A percentile compares a stretch with the other conserved stretches of the same genome.
These are phyloP conservation scores for Dipodomys stephensi DNA, from an alignment of 2,113 vertebrate genomes.

Conservation along the genomic window DNA sequence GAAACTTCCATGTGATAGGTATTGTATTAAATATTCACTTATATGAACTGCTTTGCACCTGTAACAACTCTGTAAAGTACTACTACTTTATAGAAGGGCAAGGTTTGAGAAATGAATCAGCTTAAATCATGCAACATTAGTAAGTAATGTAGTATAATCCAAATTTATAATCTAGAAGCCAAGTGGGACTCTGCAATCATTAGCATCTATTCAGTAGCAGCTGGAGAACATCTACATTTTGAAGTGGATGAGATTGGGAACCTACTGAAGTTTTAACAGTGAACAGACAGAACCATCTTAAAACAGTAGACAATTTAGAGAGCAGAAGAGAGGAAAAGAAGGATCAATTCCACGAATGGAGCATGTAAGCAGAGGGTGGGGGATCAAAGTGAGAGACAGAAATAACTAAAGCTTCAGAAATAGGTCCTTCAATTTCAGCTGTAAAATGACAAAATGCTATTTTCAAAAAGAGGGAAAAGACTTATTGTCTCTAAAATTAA, in stretches of 20 bases:
- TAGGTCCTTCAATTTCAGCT: too few species aligned
- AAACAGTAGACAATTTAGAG: too few species aligned
- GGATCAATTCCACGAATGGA: too few species aligned
- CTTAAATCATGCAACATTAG: not conserved
- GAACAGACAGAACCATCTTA: not conserved
- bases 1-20: not conserved
- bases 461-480: too few species aligned
- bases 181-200: not conserved
- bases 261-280: not conserved
- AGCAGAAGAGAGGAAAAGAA: too few species aligned
- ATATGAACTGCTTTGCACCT: not conserved
- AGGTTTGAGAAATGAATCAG: not conserved
- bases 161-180: not conserved
- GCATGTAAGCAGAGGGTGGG: too few species aligned
- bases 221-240: not conserved
- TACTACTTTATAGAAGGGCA: not conserved
- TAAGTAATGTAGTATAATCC: not conserved
- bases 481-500: too few species aligned
- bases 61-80: not conserved
- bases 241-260: not conserved
- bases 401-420: too few species aligned
- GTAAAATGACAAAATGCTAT: too few species aligned
- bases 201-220: not conserved
- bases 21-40: not conserved
- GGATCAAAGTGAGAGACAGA: too few species aligned